These are phyloP conservation scores for Australoheros scitulus DNA, from an alignment of 2,113 vertebrate genomes.

Conservation along the genomic window DNA sequence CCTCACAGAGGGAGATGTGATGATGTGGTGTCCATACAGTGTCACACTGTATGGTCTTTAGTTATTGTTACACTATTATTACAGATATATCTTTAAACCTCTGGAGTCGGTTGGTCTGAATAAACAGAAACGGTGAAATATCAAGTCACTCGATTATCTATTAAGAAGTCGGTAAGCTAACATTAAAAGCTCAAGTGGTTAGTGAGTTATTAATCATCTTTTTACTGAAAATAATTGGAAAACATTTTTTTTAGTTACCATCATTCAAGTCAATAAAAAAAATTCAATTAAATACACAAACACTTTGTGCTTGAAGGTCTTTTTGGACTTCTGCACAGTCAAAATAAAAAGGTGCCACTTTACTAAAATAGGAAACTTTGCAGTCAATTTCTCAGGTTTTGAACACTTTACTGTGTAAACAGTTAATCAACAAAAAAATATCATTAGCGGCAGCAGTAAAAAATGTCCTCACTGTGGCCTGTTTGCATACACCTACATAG, in stretches of 20 bases:
- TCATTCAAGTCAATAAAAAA: neutral
- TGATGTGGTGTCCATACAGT: neutral
- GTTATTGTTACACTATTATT: neutral
- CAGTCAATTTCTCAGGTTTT: neutral
- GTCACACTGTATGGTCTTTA: neutral
- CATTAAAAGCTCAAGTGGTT: neutral
- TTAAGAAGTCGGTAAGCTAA: neutral
- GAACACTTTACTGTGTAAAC: neutral
- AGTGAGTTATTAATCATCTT: neutral
- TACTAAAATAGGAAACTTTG: neutral
- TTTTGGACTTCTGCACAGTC: neutral
- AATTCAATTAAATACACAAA: neutral
- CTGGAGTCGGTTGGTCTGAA: neutral
- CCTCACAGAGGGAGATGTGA: neutral
- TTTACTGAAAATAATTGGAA: neutral
- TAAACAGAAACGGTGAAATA: neutral
- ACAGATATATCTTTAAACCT: neutral
- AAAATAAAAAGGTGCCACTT: neutral
- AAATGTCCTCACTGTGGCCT: neutral
- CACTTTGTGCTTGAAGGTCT: neutral
- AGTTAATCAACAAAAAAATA: neutral
- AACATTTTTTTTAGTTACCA: neutral
- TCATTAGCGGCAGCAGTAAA: neutral
- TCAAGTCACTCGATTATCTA: neutral
- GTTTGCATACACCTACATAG: neutral